Evolutionary conservation across 2,113 vertebrate genomes (phyloP).

Genomic region (Calidris pygmaea): DNA sequence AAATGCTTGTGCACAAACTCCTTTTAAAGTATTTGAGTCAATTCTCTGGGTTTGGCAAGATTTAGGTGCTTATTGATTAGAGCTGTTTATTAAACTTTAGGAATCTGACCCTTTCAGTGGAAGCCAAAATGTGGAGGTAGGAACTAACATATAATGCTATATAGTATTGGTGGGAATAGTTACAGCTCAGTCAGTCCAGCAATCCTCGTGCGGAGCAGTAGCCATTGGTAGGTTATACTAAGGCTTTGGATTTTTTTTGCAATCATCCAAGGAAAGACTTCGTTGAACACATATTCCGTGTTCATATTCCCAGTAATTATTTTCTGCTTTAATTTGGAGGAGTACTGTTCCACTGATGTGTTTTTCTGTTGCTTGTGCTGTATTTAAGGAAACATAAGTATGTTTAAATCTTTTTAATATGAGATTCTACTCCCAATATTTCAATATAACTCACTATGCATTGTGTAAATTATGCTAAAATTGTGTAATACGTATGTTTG

Average conservation of each 20-base stretch:
- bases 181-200: background rate
- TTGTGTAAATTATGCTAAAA: background rate
- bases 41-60: background rate
- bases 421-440: background rate
- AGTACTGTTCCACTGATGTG: background rate
- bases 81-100: background rate
- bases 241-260: background rate
- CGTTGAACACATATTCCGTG: background rate
- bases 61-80: background rate
- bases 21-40: background rate
- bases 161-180: background rate
- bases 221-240: background rate
- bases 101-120: background rate
- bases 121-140: background rate
- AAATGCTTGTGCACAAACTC: background rate
- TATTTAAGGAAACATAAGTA: background rate
- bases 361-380: background rate
- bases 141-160: background rate
- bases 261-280: background rate
- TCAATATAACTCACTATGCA: background rate
- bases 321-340: background rate
- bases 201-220: background rate
- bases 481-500: background rate
- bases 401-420: background rate
- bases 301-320: background rate